Evolutionary conservation across 1,140 invertebrate genomes (phyloP).

Genomic region (Drosophila sucinea): DNA sequence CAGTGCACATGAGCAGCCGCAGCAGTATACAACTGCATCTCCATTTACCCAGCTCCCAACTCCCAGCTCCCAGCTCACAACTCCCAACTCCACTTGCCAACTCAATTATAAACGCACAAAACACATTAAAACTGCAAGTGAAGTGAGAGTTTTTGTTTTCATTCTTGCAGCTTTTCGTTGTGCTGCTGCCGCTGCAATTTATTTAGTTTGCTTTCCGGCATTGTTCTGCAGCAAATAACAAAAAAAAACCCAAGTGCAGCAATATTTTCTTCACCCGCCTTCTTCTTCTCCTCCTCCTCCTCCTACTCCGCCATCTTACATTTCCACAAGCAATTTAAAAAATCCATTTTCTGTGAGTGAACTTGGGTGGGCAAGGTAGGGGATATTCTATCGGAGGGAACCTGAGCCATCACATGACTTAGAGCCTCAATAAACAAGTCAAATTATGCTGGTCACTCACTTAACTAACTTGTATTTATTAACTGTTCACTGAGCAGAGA

Average conservation of each 20-base stretch:
- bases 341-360: constrained; percentile 9
- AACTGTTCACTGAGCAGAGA: background rate
- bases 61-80: constrained; percentile 21
- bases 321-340: constrained; percentile 56
- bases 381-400: constrained; percentile 6
- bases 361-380: background rate
- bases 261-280: constrained; percentile 18
- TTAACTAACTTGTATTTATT: constrained; percentile 46
- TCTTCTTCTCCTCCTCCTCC: too few species aligned
- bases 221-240: constrained; percentile 47
- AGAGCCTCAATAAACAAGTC: constrained; percentile 53
- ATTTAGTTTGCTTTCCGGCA: constrained; percentile 59
- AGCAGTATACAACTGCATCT: background rate
- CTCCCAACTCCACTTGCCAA: constrained; percentile 54
- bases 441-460: constrained; percentile 53
- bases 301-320: background rate
- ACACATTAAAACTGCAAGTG: constrained; percentile 80
- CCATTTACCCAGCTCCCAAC: constrained; percentile 18
- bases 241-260: constrained; percentile 33
- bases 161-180: constrained; percentile 53
- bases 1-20: constrained; percentile 72
- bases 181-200: constrained; percentile 62
- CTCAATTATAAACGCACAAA: constrained; percentile 82
- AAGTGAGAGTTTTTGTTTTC: constrained; percentile 67
- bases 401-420: constrained; percentile 38